Evolutionary conservation across 2,888 invertebrate genomes (phyloP), one percentile per base, ranked within the genome.

Genomic region (Catocala sponsa): DNA sequence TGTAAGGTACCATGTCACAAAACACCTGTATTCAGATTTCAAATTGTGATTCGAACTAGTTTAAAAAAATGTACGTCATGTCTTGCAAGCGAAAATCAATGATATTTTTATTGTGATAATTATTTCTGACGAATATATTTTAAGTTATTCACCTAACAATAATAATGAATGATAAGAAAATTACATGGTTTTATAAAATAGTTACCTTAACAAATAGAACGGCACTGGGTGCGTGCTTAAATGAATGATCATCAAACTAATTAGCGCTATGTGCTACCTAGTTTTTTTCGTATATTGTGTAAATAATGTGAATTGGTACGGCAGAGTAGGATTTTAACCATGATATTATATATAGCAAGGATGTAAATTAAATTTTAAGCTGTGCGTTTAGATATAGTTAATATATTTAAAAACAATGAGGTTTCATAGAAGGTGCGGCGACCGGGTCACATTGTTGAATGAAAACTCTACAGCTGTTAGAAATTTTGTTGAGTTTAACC

Each of bases 371-470:
- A 49, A 50, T 46, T 25, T 53, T 48, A 57, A 46, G 55, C 62
- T 65, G 65, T 67, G 62, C 62, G 68, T 60, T 33, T 55, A 59
- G 51, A 72, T 38, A 6, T 38, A 44, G 32, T 70, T 54, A 49
- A 44, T 54, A 13, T 54, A 54, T 52, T 42, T 71, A 65, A 65
- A 82, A 68, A 76, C 69, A 75, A 96, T 96, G 95, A 94, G 95
- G 79, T 97, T 97, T 88, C 97, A 97, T 91, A 95, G 96, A 85
- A 96, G 97, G 85, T 98, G 98, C 90, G 98, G 98, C 62, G 97
- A 97, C 77, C 95, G 98, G 79, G 97, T 99, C 76, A 97, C 97
- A 73, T 95, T 99, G 76, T 95, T 97, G 61, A 98, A 98, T 92
- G 97, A 97, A 78, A 97, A 97, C 90, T 96, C 96, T 65, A 98